Evolutionary conservation across 2,113 vertebrate species (phyloP), one percentile per base, ranked within the genome.

Genomic region (Scomber colias): DNA sequence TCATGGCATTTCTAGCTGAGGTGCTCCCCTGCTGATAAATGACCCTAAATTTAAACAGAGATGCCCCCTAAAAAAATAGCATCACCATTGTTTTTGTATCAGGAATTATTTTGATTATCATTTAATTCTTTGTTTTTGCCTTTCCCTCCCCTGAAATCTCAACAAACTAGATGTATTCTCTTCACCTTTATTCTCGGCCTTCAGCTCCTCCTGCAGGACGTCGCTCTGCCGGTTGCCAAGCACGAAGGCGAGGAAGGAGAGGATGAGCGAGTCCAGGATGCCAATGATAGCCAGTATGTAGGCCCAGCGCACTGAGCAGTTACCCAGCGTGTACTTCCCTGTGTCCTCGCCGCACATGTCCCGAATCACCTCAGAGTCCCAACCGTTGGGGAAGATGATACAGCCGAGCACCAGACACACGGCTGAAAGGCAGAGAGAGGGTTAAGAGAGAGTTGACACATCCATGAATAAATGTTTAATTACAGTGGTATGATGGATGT

Each of bases 281-380:
- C 97, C 97, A 1, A 98, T 96, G 92, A 98, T 97, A 85, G 97
- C 97, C 90, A 98, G 93, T 92, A 98, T 97, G 88, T 98, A 98
- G 19, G 97, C 96, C 96, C 97, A 98, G 92, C 97, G 97, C 78
- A 98, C 97, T 0, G 97, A 98, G 91, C 97, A 98, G 93, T 97
- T 96, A 0, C 97, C 97, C 91, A 98, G 90, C 9, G 95, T 94
- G 77, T 98, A 98, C 87, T 96, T 97, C 74, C 96, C 97, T 0
- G 97, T 96, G 92, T 96, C 96, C 91, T 97, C 95, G 78, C 97
- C 97, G 0, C 97, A 98, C 96, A 98, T 97, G 91, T 97, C 96
- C 89, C 95, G 95, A 83, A 98, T 95, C 59, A 96, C 96, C 91
- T 98, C 97, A 0, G 97, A 94, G 45, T 98, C 97, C 97, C 97